Evolutionary conservation across 1,140 invertebrate species (phyloP), one percentile per base, ranked within the genome.

Genomic region (Anastrepha ludens): DNA sequence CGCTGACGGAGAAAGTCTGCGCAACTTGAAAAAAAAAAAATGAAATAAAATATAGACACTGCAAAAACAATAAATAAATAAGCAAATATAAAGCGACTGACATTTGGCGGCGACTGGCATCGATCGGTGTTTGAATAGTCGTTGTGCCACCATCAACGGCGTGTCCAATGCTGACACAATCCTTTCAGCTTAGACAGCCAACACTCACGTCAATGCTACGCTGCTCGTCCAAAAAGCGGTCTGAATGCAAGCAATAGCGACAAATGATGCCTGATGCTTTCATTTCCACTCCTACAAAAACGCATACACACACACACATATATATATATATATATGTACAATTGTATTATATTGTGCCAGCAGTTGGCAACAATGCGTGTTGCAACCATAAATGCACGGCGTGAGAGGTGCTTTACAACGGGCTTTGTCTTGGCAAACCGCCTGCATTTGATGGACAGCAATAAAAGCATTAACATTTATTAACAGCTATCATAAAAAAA

Each of bases 401-500:
- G 70, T 7, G 44, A 17, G 47, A 50, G 17, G 47, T 29, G 29
- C 29, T 67, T 20, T 65, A 9, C n/a, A 29, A 65, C 11, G 20
- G 17, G 60, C 64, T 9, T 67, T 67, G 64, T 39, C 39, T 39
- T 67, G 62, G 64, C 64, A 39, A 20, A 47, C 41, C 47, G 50
- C 74, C 17, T 70, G 39, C 41, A 39, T 47, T 81, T 81, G 74
- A 81, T 81, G 47, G 20, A 81, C n/a, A 55, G 47, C 74, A 20
- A 20, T 50, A 58, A 47, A 81, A 81, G 29, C 47, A 55, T 81
- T 81, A 55, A 50, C 74, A 29, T 55, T 81, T 81, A 55, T 55
- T 81, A 81, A 81, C 74, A 58, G 47, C 47, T 55, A 55, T 58
- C 74, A 81, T 81, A 58, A 81, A 81, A 81, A 81, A 81, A 81